phyloP scores from a whole-genome alignment of 1,140 invertebrate genomes.

The Polyergus mexicanus region DNA sequence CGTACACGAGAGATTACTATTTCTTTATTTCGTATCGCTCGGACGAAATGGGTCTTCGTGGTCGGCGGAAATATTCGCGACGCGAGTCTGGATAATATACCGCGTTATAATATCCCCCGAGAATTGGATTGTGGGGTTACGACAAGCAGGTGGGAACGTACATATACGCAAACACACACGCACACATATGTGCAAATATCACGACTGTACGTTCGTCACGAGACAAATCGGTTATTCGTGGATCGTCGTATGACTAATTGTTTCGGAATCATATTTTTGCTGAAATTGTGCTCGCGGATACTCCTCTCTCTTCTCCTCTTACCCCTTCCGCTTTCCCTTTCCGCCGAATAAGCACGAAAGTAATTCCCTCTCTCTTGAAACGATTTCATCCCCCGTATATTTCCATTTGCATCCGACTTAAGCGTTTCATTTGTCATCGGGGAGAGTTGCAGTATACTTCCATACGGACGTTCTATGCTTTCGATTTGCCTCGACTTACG shows the following conservation, averaged over 20 bases:
- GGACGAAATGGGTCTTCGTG: slow-evolving; percentile 47
- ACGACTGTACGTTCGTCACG: background rate
- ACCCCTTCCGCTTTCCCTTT: background rate
- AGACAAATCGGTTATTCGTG: slow-evolving; percentile 59
- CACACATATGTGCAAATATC: too few species aligned
- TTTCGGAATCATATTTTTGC: slow-evolving; percentile 62
- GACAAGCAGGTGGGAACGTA: slow-evolving; percentile 11
- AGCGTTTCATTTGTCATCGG: slow-evolving; percentile 63
- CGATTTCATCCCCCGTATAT: slow-evolving; percentile 60
- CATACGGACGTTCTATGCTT: slow-evolving; percentile 33
- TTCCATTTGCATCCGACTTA: slow-evolving; percentile 61
- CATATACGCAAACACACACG: background rate
- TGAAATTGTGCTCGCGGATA: slow-evolving; percentile 37
- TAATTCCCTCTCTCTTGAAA: slow-evolving; percentile 44
- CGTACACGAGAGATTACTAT: slow-evolving; percentile 35
- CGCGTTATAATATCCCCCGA: slow-evolving; percentile 52
- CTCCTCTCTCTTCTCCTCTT: background rate
- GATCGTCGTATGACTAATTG: slow-evolving; percentile 59
- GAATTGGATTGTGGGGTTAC: slow-evolving; percentile 60
- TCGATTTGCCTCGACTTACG: slow-evolving; percentile 47
- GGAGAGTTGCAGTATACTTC: slow-evolving; percentile 42
- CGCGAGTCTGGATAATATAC: slow-evolving; percentile 44
- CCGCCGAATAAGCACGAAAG: slow-evolving; percentile 46
- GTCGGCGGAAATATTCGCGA: slow-evolving; percentile 48
- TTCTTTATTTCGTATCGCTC: slow-evolving; percentile 58